These are phyloP conservation scores for Pseudococcus longispinus DNA, from an alignment of 2,888 invertebrate species.

Conservation along the genomic window DNA sequence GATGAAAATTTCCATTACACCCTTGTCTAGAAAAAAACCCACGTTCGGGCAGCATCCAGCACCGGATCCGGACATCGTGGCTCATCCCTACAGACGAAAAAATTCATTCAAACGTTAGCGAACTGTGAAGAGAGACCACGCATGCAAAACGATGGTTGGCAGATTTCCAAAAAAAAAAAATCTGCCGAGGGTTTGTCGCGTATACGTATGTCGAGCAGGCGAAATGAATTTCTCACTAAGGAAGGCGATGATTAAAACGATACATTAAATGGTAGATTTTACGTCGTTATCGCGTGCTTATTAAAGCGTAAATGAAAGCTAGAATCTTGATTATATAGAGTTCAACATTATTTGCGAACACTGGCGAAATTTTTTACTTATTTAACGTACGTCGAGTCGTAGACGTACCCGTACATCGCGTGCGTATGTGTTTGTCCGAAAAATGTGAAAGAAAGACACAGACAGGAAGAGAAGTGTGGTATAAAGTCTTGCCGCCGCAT, in stretches of 20 bases:
- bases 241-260: slow-evolving; percentile 28
- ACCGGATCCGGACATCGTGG: neutral
- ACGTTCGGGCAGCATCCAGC: neutral
- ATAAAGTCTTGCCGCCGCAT: neutral
- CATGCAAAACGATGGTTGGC: neutral
- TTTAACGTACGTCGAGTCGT: too few relatives aligned
- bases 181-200: slow-evolving; percentile 9
- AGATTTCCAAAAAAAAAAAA: neutral
- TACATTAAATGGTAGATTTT: slow-evolving; percentile 13
- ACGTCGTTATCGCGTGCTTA: slow-evolving; percentile 31
- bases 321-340: slow-evolving; percentile 17
- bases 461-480: neutral
- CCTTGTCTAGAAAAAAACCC: neutral
- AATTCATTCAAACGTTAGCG: neutral
- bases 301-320: slow-evolving; percentile 34
- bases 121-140: neutral
- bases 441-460: neutral
- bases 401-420: neutral
- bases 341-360: neutral
- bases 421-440: neutral
- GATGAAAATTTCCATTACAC: neutral
- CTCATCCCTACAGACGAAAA: neutral
- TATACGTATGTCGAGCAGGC: neutral
- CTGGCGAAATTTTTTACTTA: neutral
- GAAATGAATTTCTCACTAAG: slow-evolving; percentile 17